Evolutionary conservation across 37 sponge, comb jelly and placozoan species (phyloP), one percentile per base, ranked within the genome.

Genomic region (Tethya wilhelma): DNA sequence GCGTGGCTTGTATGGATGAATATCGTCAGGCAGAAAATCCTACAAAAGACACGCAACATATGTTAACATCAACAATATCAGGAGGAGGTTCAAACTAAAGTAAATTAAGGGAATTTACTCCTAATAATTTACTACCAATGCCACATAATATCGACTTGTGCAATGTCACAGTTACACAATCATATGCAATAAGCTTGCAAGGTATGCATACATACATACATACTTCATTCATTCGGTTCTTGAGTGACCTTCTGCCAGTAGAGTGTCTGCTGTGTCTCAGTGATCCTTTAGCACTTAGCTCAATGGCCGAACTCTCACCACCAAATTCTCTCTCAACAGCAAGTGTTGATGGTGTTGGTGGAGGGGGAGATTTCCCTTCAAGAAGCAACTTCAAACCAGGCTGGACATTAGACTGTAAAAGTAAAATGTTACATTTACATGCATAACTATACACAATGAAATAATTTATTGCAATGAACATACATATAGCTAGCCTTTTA

Each of bases 351-450:
- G 59, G 40, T 11, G n/a, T n/a, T 0, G 37, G 17, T 12, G 36
- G 39, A 26, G 60, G 71, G 43, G 71, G 60, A 44, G 3, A 37
- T 6, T 5, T 30, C 32, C 64, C 74, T 12, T 84, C 81, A 22
- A 90, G 65, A 56, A 90, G 77, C 42, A 64, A 70, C 40, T 62
- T 80, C 42, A 90, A 71, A 0, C 86, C 90, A 29, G 90, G 86
- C 32, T 55, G 44, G 39, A 70, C 38, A 23, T 22, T 29, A 44
- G 44, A n/a, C 71, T 71, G 42, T 3, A 71, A 3, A 44, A 26
- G 63, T 25, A 8, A 6, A 12, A 6, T n/a, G n/a, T n/a, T n/a
- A n/a, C n/a, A n/a, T n/a, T n/a, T n/a, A n/a, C n/a, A n/a, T n/a
- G n/a, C n/a, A n/a, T n/a, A n/a, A 29, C 7, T 6, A 59, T 23